Evolutionary conservation across 1,140 invertebrate genomes (phyloP).

Genomic region (Sitobion miscanthi): DNA sequence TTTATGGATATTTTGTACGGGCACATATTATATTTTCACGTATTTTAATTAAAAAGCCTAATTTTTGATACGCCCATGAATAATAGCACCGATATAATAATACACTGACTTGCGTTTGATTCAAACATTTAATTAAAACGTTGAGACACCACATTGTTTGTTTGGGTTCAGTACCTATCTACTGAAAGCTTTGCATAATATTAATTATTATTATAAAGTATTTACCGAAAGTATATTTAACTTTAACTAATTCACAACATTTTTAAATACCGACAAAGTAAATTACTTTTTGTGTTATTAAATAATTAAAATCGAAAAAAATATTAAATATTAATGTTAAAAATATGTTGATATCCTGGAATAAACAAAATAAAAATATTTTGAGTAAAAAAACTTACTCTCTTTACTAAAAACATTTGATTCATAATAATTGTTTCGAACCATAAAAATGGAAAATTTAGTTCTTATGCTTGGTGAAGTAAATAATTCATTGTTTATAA

Average conservation of each 20-base stretch:
- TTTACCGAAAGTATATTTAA: neutral
- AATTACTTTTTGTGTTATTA: neutral
- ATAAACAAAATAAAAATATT: neutral
- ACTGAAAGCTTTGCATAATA: neutral
- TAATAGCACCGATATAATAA: neutral
- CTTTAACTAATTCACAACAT: neutral
- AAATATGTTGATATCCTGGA: neutral
- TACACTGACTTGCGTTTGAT: neutral
- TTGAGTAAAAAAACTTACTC: neutral
- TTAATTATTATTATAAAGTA: neutral
- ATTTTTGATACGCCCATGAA: neutral
- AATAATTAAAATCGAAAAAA: neutral
- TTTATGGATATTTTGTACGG: neutral
- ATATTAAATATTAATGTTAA: neutral
- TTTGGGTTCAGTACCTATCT: neutral
- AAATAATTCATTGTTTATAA: neutral
- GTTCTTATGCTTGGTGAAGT: neutral
- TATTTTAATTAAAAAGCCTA: neutral
- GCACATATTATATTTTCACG: too few relatives aligned
- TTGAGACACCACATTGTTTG: neutral
- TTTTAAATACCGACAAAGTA: neutral
- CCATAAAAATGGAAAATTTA: neutral
- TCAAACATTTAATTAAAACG: constrained; percentile 7
- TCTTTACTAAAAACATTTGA: neutral
- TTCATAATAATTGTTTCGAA: neutral